Evolutionary conservation across 2,113 vertebrate species (phyloP).

Genomic region (Galemys pyrenaicus): DNA sequence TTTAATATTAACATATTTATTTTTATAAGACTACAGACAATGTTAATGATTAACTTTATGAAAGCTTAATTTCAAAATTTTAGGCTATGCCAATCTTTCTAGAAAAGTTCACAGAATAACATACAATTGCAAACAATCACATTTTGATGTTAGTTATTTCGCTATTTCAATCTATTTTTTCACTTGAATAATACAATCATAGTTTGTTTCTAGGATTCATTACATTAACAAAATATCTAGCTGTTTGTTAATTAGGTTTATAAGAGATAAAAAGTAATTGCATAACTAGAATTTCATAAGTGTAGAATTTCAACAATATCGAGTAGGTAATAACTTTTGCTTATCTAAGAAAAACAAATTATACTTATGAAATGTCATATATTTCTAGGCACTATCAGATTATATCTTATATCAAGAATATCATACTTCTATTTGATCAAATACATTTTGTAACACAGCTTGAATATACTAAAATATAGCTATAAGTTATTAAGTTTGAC

Average conservation of each 20-base stretch:
- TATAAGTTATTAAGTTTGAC: neutral
- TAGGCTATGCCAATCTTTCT: neutral
- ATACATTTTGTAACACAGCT: neutral
- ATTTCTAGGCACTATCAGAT: neutral
- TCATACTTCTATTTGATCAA: neutral
- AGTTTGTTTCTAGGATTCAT: conserved; percentile 31
- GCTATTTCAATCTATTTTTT: neutral
- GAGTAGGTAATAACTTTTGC: neutral
- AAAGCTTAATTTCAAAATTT: conserved; percentile 5
- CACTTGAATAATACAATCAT: neutral
- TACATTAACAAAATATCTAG: conserved; percentile 37
- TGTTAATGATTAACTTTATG: neutral
- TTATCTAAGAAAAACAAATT: conserved; percentile 12
- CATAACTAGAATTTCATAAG: neutral
- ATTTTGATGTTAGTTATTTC: neutral
- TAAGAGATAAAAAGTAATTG: conserved; percentile 52
- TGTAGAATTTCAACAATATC: conserved; percentile 2
- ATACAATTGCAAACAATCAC: neutral
- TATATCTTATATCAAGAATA: neutral
- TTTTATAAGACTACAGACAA: neutral
- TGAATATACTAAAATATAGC: neutral
- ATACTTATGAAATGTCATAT: neutral
- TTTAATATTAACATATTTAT: neutral
- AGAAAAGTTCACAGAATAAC: neutral
- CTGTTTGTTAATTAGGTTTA: conserved; percentile 32